Evolutionary conservation across 2,888 invertebrate genomes (phyloP), one percentile per base, ranked within the genome.

Genomic region (Ormia ochracea): DNA sequence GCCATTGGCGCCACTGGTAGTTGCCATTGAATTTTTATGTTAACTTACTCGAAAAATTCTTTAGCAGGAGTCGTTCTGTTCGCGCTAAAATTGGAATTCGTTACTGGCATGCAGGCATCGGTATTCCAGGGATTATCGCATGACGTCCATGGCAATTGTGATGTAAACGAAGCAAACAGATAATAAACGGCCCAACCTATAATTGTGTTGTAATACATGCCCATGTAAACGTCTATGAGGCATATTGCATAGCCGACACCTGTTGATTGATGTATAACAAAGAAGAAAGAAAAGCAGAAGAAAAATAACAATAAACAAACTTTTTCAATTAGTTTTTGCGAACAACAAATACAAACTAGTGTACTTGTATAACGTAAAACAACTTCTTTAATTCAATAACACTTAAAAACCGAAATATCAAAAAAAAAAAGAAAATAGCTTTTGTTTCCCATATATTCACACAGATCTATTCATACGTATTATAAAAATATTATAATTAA

Each of bases 131-230:
- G 90, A 89, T 97, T 96, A 88, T 93, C 92, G 88, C 97, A 97
- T 82, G 93, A 93, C 68, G 95, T 95, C 97, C 97, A 97, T 0
- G 97, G 97, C 63, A 97, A 92, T 87, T 93, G 93, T 0, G 92
- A 92, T 88, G 93, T 93, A 90, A 96, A 94, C 83, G 96, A 96
- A 12, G 95, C 95, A 84, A 96, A 92, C 83, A 96, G 92, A 90
- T 96, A 97, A 91, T 96, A 97, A 66, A 97, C 94, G 50, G 97
- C 97, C 96, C 98, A 98, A 54, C 97, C 96, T 86, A 98, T 98
- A 89, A 98, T 96, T 58, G 98, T 97, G 91, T 98, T 98, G 92
- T 98, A 98, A 91, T 97, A 98, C 95, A 98, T 98, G 84, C 96
- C 96, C 93, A 95, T 95, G 91, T 98, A 98, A 88, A 98, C 93